Evolutionary conservation across 1,140 invertebrate species (phyloP), one percentile per base, ranked within the genome.

Genomic region (Ceratosolen fusciceps): DNA sequence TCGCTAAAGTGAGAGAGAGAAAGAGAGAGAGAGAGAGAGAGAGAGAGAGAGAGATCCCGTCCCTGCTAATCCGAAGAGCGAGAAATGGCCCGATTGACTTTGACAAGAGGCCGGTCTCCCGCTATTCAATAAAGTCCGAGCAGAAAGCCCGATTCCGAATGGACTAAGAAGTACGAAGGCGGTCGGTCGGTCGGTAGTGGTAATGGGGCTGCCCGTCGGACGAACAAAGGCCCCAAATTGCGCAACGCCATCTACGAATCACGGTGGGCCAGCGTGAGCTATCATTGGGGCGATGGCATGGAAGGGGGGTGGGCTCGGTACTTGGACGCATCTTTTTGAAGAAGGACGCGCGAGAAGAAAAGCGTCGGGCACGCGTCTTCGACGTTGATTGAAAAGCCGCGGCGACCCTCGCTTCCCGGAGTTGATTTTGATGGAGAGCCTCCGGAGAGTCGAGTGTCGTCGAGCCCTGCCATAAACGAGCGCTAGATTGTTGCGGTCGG

Each of bases 361-460:
- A 39, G 14, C 21, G 31, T 31, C 7, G 24, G 24, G 24, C 43
- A n/a, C 47, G 29, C 8, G 29, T 34, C 70, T 7, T 43, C 65
- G 65, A 70, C 12, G 67, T 70, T 29, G 5, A 29, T 43, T 70
- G 67, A 70, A 68, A 68, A 68, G 37, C 65, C 0, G 9, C n/a
- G n/a, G n/a, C 4, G 10, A 16, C 24, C 14, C 16, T 12, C 37
- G 14, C 49, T 56, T 72, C 26, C 31, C 37, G 0, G 39, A 74
- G 43, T 29, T 65, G 39, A 65, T 74, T 58, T 74, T 74, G 73
- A 74, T 65, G 31, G 58, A 74, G 73, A 47, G 72, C 37, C 8
- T 31, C 56, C n/a, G n/a, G n/a, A 58, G 8, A 0, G 37, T 74
- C 39, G 67, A 70, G 7, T 21, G 24, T 4, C 10, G 49, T 43